phyloP scores from a whole-genome alignment of 2,797 vertebrate species.

The Stomatorhinus walkeri region DNA sequence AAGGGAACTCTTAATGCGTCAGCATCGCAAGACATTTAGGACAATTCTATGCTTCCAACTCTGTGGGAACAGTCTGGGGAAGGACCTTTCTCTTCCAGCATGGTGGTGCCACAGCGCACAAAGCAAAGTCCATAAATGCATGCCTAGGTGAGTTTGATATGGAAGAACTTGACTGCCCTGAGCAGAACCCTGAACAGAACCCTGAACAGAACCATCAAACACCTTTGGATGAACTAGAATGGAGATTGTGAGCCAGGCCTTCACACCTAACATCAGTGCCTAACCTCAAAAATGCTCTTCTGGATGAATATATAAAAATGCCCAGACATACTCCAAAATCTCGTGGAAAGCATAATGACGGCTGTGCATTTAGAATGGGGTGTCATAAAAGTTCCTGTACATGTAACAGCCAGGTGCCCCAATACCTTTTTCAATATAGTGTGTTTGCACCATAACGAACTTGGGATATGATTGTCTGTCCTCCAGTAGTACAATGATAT shows the following conservation, averaged over 20 bases:
- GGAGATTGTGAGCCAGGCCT: not conserved
- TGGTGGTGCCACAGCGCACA: not conserved
- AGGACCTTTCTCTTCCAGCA: too few species aligned
- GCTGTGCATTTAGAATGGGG: not conserved
- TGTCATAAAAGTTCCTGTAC: not conserved
- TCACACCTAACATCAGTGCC: not conserved
- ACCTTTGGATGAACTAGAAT: not conserved
- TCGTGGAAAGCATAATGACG: not conserved
- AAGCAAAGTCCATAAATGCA: not conserved
- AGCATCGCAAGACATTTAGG: too few species aligned
- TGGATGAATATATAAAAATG: not conserved
- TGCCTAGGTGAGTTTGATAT: not conserved
- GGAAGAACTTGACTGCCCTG: not conserved
- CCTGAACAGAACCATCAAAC: not conserved
- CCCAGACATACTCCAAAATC: not conserved
- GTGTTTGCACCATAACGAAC: not conserved
- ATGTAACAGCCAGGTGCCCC: not conserved
- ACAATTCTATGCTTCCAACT: too few species aligned
- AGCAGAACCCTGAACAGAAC: not conserved
- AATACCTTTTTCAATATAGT: not conserved
- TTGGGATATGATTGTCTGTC: not conserved
- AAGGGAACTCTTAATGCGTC: too few species aligned
- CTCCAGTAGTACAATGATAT: not conserved
- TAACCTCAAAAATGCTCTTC: not conserved
- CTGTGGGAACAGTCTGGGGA: too few species aligned